Evolutionary conservation across 2,113 vertebrate species (phyloP), one percentile per base, ranked within the genome.

Genomic region (Hippotragus niger): DNA sequence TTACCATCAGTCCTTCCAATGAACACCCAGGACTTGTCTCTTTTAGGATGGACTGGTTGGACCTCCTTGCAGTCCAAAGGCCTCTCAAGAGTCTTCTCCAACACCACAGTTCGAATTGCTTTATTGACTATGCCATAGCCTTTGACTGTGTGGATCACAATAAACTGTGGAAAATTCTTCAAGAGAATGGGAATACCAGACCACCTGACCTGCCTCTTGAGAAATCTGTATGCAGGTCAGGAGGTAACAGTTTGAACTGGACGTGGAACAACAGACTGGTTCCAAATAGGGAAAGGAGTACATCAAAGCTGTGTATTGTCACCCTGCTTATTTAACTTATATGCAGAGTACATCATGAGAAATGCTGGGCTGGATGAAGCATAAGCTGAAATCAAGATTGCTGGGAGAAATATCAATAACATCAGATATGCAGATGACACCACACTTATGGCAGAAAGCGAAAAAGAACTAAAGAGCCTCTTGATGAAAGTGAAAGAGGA

Each of bases 391-490:
- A 67, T 67, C 33, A 67, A 67, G 62, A 17, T n/a, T 67, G 15
- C 7, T 4, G 16, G 62, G 62, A 67, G 62, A 67, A 67, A 67
- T 19, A 67, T 67, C 62, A 67, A 67, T n/a, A 19, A 67, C 7
- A 4, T 67, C 62, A 67, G 62, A 67, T 67, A n/a, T n/a, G 62
- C 33, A 67, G 33, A 67, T n/a, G 33, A 67, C 3, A 67, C 33
- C 7, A 9, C 33, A 1, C 7, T 67, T 67, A n/a, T n/a, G 33
- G 62, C 33, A 17, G 33, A 67, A n/a, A n/a, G 7, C 0, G 3
- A 67, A n/a, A 33, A n/a, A 57, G 7, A 57, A 19, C 16, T 67
- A 19, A 67, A 67, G 33, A 67, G 62, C 15, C 33, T 67, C 16
- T 64, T 67, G 62, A n/a, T 67, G 33, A n/a, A 67, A 67, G 62